phyloP scores from a whole-genome alignment of 1,140 invertebrate species.

The Drosophila teissieri region DNA sequence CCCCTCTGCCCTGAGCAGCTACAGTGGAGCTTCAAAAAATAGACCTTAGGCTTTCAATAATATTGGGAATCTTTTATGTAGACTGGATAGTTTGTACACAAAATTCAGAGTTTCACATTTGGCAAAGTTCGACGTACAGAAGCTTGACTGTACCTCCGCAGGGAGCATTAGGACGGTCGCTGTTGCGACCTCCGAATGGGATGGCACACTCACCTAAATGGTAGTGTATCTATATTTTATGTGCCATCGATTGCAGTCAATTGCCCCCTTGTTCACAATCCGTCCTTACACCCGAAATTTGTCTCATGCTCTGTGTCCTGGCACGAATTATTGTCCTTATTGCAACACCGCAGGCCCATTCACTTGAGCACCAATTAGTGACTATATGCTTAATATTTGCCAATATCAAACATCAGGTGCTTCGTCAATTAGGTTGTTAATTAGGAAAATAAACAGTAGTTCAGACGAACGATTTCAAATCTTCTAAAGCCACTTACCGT shows the following conservation, averaged over 20 bases:
- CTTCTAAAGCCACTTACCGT: too few species aligned
- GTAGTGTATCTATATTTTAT: conserved; percentile 65
- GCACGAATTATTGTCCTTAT: conserved; percentile 9
- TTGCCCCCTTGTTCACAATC: background rate
- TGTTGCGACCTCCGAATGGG: conserved; percentile 46
- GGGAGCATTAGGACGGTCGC: conserved; percentile 8
- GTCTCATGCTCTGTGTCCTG: conserved; percentile 11
- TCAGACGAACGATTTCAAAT: too few species aligned
- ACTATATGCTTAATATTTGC: conserved; percentile 17
- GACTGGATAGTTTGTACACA: too few species aligned
- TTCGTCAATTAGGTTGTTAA: conserved; percentile 6
- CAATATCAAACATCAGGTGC: background rate
- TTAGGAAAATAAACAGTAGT: background rate
- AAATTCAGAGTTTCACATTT: background rate
- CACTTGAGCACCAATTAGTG: conserved; percentile 22
- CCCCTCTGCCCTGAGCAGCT: background rate
- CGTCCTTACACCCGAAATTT: background rate
- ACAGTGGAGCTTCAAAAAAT: conserved; percentile 3
- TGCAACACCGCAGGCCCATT: conserved; percentile 2
- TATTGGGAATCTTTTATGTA: background rate
- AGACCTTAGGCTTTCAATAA: too few species aligned
- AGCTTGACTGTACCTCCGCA: background rate
- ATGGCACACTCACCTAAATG: conserved; percentile 44
- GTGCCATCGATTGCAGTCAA: conserved; percentile 60
- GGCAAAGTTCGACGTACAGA: background rate